Conservation (phyloP, 2,888 invertebrate species). For the Chouioia cunea region DNA sequence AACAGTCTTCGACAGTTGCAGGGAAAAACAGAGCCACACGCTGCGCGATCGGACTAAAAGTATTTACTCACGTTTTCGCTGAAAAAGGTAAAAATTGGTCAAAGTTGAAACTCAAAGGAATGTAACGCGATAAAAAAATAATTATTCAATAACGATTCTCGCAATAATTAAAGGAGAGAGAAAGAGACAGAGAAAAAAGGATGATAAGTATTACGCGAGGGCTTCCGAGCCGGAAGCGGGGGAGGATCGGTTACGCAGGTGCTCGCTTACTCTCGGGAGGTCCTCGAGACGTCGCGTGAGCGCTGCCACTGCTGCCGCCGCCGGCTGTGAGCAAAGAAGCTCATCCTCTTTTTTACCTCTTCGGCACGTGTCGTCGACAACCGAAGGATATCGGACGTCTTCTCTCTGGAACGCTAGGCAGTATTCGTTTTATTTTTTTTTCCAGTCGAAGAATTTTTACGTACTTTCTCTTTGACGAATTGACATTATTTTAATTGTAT, state of each 20-base stretch:
- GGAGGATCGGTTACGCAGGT: constrained; percentile 43
- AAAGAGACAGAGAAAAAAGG: constrained; percentile 6
- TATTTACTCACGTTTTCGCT: constrained; percentile 37
- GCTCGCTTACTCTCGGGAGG: constrained; percentile 9
- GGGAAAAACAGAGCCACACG: constrained; percentile 6
- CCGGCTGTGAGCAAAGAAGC: constrained; percentile 4
- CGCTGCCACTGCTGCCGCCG: too few species aligned
- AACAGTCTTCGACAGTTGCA: constrained; percentile 6
- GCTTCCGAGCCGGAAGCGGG: constrained; percentile 38
- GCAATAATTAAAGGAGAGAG: background rate
- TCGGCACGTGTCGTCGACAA: constrained; percentile 22
- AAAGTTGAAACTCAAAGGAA: too few species aligned
- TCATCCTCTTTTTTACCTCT: background rate
- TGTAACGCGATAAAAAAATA: too few species aligned
- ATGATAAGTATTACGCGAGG: background rate
- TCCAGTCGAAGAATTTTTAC: too few species aligned
- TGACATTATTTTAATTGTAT: too few species aligned
- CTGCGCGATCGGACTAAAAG: constrained; percentile 35
- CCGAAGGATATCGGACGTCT: background rate
- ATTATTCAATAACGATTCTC: too few species aligned
- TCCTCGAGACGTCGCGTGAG: constrained; percentile 21
- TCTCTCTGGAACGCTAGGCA: background rate
- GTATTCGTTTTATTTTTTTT: too few species aligned
- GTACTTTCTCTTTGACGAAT: too few species aligned
- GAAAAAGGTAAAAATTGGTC: background rate